A percentile compares a stretch with the other conserved stretches of the same genome.
Evolutionary conservation across 2,113 vertebrate species (phyloP).

Genomic region (Ameiurus melas): DNA sequence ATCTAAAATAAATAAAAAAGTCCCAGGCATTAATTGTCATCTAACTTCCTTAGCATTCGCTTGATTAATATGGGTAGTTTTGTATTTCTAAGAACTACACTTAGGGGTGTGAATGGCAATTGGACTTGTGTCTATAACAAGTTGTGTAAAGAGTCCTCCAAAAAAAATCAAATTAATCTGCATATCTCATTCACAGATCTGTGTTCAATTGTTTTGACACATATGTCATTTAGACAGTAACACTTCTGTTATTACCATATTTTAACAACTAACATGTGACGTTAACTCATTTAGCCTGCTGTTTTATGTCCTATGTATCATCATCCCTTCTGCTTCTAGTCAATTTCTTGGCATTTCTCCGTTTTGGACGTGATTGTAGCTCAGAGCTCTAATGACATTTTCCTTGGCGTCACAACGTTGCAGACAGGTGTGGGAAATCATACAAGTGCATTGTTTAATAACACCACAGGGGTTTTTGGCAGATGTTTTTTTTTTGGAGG

Average conservation of each 20-base stretch:
- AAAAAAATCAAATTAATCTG: background rate
- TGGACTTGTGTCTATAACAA: background rate
- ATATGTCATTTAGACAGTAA: background rate
- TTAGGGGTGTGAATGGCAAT: background rate
- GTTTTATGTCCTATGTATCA: slow-evolving; percentile 1
- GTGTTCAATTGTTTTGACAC: background rate
- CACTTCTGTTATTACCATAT: background rate
- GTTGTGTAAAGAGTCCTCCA: background rate
- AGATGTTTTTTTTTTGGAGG: background rate
- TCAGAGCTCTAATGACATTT: background rate
- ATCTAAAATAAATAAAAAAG: background rate
- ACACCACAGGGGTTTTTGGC: slow-evolving; percentile 7
- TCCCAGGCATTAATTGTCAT: background rate
- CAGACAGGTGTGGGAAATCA: slow-evolving; percentile 17
- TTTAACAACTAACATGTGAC: background rate
- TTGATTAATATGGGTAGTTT: background rate
- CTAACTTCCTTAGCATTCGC: background rate
- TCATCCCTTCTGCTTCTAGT: background rate
- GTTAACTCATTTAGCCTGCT: background rate
- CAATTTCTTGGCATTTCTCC: background rate
- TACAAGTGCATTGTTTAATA: background rate
- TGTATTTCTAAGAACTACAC: background rate
- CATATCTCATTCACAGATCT: background rate
- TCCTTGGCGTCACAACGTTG: background rate
- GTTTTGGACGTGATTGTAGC: background rate